A percentile compares a stretch with the other conserved stretches of the same genome.
phyloP scores from a whole-genome alignment of 2,113 vertebrate genomes.

The Ellobius talpinus region DNA sequence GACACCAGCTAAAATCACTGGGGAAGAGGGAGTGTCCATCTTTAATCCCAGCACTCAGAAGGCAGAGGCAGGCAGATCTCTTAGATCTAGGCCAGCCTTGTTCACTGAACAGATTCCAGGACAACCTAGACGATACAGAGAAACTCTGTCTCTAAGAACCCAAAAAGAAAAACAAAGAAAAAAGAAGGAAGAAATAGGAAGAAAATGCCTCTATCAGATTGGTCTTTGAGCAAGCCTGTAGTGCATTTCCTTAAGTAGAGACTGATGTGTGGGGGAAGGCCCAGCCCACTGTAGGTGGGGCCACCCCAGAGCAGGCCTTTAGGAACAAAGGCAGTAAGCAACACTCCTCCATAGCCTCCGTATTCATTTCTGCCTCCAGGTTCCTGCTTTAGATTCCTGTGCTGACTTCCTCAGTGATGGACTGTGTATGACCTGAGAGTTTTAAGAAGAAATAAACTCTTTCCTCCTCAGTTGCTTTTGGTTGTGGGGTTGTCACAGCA shows the following conservation, averaged over 20 bases:
- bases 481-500: not conserved
- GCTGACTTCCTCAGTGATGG: not conserved
- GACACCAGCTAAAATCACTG: not conserved
- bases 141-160: not conserved
- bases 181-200: not conserved
- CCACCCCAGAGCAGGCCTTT: not conserved
- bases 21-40: not conserved
- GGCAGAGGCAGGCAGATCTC: not conserved
- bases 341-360: not conserved
- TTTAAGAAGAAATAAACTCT: not conserved
- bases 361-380: not conserved
- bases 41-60: not conserved
- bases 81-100: not conserved
- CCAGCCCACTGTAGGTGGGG: not conserved
- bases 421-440: not conserved
- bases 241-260: not conserved
- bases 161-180: not conserved
- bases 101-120: not conserved
- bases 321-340: not conserved
- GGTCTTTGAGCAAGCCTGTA: not conserved
- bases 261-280: not conserved
- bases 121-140: not conserved
- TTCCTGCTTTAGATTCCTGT: not conserved
- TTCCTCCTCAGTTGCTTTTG: not conserved
- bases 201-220: not conserved